phyloP scores from a whole-genome alignment of 2,888 invertebrate species.

The Helicoverpa assulta region DNA sequence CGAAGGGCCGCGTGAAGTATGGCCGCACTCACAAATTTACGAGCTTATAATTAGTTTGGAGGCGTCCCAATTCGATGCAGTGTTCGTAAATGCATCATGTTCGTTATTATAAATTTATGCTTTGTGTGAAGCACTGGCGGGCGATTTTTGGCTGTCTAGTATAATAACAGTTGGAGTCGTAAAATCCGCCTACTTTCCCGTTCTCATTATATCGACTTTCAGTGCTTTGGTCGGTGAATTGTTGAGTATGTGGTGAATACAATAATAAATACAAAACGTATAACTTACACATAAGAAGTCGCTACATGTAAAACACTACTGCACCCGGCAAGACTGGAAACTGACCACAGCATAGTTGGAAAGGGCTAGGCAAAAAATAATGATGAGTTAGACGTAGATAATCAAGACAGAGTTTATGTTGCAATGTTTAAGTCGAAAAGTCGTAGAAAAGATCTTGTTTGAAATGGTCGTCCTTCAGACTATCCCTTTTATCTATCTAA shows the following conservation, averaged over 20 bases:
- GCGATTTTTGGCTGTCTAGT: not conserved
- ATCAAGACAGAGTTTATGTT: not conserved
- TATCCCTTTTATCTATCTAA: not conserved
- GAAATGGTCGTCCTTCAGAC: not conserved
- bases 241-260: too few species aligned
- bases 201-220: not conserved
- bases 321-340: too few species aligned
- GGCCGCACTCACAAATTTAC: conserved; percentile 71
- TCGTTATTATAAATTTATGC: conserved; percentile 42
- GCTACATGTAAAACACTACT: too few species aligned
- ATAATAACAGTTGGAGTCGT: not conserved
- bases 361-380: too few species aligned
- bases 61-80: conserved; percentile 74
- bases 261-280: too few species aligned
- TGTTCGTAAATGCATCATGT: conserved; percentile 62
- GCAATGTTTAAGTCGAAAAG: too few species aligned
- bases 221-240: not conserved
- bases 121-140: conserved; percentile 29
- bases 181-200: not conserved
- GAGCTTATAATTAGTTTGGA: conserved; percentile 82
- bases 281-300: too few species aligned
- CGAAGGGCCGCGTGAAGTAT: conserved; percentile 69
- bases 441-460: too few species aligned
- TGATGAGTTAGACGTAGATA: too few species aligned
- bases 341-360: too few species aligned